Evolutionary conservation across 2,113 vertebrate species (phyloP), one percentile per base, ranked within the genome.

Genomic region (Leptobrachium ailaonicum): DNA sequence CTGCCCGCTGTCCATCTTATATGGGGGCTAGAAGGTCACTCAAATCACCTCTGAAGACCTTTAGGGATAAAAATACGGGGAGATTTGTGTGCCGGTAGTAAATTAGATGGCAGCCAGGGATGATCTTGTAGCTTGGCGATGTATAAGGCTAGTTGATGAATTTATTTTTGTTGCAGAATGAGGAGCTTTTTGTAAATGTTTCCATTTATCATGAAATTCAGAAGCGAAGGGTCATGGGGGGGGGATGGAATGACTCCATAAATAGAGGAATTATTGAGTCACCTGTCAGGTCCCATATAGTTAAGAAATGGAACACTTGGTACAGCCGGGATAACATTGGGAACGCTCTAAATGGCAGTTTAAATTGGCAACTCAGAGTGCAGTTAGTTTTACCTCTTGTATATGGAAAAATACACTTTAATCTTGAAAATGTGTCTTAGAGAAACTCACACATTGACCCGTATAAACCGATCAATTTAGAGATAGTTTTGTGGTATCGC

Each of bases 1-100:
- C 71, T 69, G 79, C 79, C 79, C 73, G 41, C 79, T 74, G 79
- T 75, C 79, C 79, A 47, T 81, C 79, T 75, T 81, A 69, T 45
- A 66, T 10, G 72, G 12, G 79, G 79, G 10, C 68, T 41, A 68
- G 2, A 81, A 69, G 79, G 71, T 69, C 64, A 69, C 75, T 80
- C 60, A 75, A 74, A 80, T 74, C 79, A 62, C 79, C 79, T 73
- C 43, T 32, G 32, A 68, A 69, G 79, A 75, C 72, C 72, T 81
- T 75, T 62, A 81, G 72, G 79, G 79, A 75, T 81, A 81, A 80
- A 63, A 76, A 66, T 66, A 66, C 66, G 64, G 68, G 62, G 47
- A 40, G 47, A 45, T 69, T 75, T 74, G 50, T 81, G 54, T 60
- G 66, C 67, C 47, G 72, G 64, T 50, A 75, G 79, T 75, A 81